These are phyloP conservation scores for Botrylloides violaceus DNA, from an alignment of 23 tunicate species.

Conservation along the genomic window DNA sequence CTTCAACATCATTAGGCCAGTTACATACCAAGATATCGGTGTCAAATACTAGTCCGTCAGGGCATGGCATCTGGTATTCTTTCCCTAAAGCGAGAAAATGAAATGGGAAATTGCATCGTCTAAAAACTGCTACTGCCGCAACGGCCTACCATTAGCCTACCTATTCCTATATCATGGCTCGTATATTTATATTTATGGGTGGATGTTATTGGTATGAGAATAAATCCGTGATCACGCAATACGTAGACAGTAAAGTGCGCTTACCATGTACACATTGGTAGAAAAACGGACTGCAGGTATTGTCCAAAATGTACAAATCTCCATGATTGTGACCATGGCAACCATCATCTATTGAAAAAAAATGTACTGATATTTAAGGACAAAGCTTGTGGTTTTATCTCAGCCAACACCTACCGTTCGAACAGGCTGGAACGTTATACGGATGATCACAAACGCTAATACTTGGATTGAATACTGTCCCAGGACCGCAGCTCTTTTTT, in stretches of 20 bases:
- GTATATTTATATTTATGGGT: no score
- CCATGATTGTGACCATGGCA: slow-evolving; percentile 23
- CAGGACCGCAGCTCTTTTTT: neutral
- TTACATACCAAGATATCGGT: neutral
- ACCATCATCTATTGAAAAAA: neutral
- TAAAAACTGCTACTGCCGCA: no score
- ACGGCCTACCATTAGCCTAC: no score
- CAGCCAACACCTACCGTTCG: neutral
- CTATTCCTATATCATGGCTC: no score
- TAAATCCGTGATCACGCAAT: neutral
- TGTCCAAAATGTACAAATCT: neutral
- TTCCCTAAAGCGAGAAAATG: neutral
- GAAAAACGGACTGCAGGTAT: slow-evolving; percentile 8
- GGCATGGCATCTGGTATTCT: slow-evolving; percentile 9
- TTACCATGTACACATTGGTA: slow-evolving; percentile 23
- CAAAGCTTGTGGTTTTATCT: no score
- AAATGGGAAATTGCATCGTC: neutral
- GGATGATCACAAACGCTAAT: neutral
- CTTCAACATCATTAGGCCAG: neutral
- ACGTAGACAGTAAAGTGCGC: no score
- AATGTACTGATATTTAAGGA: no score
- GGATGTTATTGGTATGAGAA: neutral
- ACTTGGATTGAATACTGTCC: neutral
- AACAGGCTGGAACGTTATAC: neutral
- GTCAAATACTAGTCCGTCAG: slow-evolving; percentile 12